Base-by-base conservation (phyloP, 2,888 invertebrate genomes). In the Litoditis marina region DNA sequence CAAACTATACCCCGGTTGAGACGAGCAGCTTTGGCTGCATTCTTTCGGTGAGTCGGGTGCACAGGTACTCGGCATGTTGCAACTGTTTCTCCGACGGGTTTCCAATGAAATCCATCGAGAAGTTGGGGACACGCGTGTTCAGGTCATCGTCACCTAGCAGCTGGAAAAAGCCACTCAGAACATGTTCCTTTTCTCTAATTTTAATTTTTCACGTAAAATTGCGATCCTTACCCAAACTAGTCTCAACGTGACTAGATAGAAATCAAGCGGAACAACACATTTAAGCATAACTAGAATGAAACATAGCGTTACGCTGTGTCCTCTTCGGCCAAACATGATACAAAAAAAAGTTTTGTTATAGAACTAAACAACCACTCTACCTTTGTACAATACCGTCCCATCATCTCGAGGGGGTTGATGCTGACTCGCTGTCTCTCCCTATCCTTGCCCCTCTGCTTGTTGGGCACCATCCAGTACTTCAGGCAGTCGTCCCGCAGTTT, bases 401-500 rank as follows among this genome's bases (percentile, higher is more conserved):
- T 6, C n/a, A 34, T 59, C 2, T 19, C 28, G 36, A 51, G 31
- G 16, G 59, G 34, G 34, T 51, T 51, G n/a, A 59, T n/a, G 34
- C 30, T 42, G n/a, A 36, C 11, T 27, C 51, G 25, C 8, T 27
- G 3, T n/a, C 19, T n/a, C 22, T 57, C 57, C 5, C 32, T 49
- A 22, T 47, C 19, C 25, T 49, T 46, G 16, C 47, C 4, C 28
- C 57, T 27, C 13, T 27, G 47, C 25, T 57, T 57, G 53, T 78
- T 74, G 7, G 82, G 81, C n/a, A 82, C 65, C 34, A 66, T 55
- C 82, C 82, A 82, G 59, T 81, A 83, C 19, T 69, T 57, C 44
- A 83, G 54, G 44, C 81, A 79, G 25, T 76, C 65, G 28, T 78
- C 77, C 7, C 81, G 68, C 30, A 82, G 64, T 27, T 74, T 65